Conservation (phyloP, 2,888 invertebrate species). For the Pseudolycoriella hygida region DNA sequence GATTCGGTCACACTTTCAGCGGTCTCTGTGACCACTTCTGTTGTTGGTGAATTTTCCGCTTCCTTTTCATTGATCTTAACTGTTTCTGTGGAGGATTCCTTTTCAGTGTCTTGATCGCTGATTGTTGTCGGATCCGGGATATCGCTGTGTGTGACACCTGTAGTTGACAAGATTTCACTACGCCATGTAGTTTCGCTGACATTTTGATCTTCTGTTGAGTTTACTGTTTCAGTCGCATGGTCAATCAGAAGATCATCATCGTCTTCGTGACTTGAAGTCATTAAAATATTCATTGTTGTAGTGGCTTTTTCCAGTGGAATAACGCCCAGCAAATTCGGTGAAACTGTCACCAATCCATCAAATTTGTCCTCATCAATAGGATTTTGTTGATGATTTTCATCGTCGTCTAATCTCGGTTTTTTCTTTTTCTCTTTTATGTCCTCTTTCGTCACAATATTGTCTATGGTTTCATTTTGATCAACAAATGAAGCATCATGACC, state of each 20-base stretch:
- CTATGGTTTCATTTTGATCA: slow-evolving; percentile 10
- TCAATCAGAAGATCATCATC: background rate
- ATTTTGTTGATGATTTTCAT: slow-evolving; percentile 7
- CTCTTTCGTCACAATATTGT: slow-evolving; percentile 2
- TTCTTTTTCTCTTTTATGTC: slow-evolving; percentile 7
- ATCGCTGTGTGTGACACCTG: too few relatives aligned
- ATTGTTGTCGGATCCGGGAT: background rate
- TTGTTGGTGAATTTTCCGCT: background rate
- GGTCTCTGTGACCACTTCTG: background rate
- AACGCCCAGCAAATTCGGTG: slow-evolving; percentile 7
- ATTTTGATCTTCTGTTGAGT: background rate
- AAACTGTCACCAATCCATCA: background rate
- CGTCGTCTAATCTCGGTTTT: slow-evolving; percentile 8
- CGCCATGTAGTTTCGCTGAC: background rate
- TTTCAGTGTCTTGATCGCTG: background rate
- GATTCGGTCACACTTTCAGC: background rate
- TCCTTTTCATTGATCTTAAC: background rate
- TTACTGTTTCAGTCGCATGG: slow-evolving; percentile 1
- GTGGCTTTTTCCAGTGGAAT: slow-evolving; percentile 9
- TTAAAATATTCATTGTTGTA: background rate
- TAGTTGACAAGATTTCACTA: background rate
- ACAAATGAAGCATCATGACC: slow-evolving; percentile 26
- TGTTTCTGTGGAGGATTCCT: background rate
- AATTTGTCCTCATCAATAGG: background rate
- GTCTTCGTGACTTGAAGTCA: background rate